These are phyloP conservation scores for Betta splendens DNA, from an alignment of 2,797 vertebrate genomes.

Conservation along the genomic window DNA sequence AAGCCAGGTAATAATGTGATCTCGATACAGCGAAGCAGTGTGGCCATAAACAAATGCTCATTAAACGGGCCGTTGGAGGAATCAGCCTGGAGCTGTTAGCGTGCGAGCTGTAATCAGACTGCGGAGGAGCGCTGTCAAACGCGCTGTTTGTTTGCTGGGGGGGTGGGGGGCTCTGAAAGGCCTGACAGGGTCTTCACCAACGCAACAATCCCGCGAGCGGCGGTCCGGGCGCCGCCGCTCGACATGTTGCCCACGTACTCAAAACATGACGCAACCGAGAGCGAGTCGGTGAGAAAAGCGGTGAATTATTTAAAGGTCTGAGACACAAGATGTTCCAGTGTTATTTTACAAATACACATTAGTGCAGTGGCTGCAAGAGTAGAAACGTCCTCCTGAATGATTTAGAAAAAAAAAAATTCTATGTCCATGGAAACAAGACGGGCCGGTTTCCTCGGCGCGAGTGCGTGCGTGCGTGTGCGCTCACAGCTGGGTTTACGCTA, in stretches of 20 bases:
- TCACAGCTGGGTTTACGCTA: constrained; percentile 68
- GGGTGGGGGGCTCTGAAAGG: no score
- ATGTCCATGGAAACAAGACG: constrained; percentile 75
- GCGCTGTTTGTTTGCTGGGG: constrained; percentile 12
- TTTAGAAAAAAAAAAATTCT: constrained; percentile 37
- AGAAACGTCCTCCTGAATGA: constrained; percentile 38
- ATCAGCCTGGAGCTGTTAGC: background rate
- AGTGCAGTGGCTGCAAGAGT: constrained; percentile 19
- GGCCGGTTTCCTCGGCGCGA: constrained; percentile 45
- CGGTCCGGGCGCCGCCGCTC: constrained; percentile 1
- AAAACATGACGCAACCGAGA: constrained; percentile 24
- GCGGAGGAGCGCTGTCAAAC: constrained; percentile 15
- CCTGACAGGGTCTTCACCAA: background rate
- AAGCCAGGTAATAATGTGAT: no score
- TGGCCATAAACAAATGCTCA: background rate
- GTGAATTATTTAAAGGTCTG: constrained; percentile 29
- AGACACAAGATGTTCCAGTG: constrained; percentile 8
- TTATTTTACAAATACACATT: constrained; percentile 31
- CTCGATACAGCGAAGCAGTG: no score
- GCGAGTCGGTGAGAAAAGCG: constrained; percentile 26
- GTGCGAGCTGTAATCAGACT: background rate
- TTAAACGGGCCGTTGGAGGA: background rate
- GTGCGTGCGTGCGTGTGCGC: constrained; percentile 2
- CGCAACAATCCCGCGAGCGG: background rate
- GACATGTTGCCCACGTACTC: constrained; percentile 17